Conservation (phyloP, 2,888 invertebrate species). For the Pyrrhosoma nymphula region DNA sequence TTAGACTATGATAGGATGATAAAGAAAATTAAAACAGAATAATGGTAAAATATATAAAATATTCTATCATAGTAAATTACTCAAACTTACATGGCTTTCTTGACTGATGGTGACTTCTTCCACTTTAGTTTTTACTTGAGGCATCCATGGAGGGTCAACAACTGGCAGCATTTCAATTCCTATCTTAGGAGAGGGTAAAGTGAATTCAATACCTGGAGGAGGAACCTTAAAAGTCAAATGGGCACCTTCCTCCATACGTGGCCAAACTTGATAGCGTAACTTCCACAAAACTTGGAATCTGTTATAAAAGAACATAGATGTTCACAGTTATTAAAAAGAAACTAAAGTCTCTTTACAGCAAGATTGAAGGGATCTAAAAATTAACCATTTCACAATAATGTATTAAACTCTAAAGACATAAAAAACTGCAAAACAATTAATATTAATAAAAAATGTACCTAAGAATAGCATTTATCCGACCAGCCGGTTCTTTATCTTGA, state of each 20-base stretch:
- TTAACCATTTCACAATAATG: too few relatives aligned
- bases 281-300: constrained; percentile 98
- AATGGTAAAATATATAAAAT: constrained; percentile 57
- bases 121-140: constrained; percentile 98
- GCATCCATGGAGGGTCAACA: constrained; percentile 99
- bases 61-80: constrained; percentile 67
- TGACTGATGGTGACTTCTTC: constrained; percentile 99
- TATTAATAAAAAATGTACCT: constrained; percentile 77
- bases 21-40: not conserved
- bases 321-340: not conserved
- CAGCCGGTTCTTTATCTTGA: constrained; percentile 89
- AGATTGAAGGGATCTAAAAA: too few relatives aligned
- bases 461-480: constrained; percentile 90
- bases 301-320: constrained; percentile 51
- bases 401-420: too few relatives aligned
- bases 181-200: constrained; percentile 98
- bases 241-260: constrained; percentile 99
- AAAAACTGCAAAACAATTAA: constrained; percentile 20
- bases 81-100: constrained; percentile 90
- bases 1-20: too few relatives aligned
- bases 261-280: constrained; percentile 98
- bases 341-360: too few relatives aligned
- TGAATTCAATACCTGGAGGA: constrained; percentile 99
- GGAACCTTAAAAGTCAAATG: constrained; percentile 98
- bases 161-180: constrained; percentile 96